Base-by-base conservation (phyloP, 2,888 invertebrate genomes). In the Gasteruption jaculator region DNA sequence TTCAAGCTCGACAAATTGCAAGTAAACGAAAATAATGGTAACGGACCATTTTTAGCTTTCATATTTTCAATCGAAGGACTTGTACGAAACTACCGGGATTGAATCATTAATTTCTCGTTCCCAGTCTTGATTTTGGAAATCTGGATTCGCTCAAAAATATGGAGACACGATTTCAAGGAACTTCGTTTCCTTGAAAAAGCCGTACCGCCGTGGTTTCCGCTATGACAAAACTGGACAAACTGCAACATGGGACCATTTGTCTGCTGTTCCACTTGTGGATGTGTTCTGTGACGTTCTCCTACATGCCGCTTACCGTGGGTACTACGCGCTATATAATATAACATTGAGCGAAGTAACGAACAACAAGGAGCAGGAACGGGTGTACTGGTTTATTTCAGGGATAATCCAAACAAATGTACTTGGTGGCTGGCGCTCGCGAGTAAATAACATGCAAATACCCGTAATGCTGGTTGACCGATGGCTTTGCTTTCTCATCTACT, bases 371-470 rank as follows among this genome's bases (percentile, higher is more conserved):
- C n/a, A 35, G 21, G 49, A 50, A 56, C 52, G 57, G 54, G 54
- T 41, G 47, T 58, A 61, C 61, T 63, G 66, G 62, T 68, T 70
- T 69, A 68, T 69, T 68, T 68, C 63, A 63, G 58, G 65, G 70
- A 71, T 71, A 71, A 71, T 71, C 70, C 70, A 69, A 71, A 71
- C 69, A 69, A 71, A 71, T 71, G 69, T 69, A 70, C 70, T 71
- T 63, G 61, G 66, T 61, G 61, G 64, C 62, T n/a, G n/a, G n/a
- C n/a, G n/a, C n/a, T 62, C 60, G 62, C 60, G 63, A 65, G 69
- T 70, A 70, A 71, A 71, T 71, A 70, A 70, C 69, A 71, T 71
- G 70, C 68, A 71, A 70, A 70, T 71, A 57, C 68, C n/a, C 63
- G 67, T 71, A 71, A 71, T 71, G 68, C 70, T 68, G 61, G 63